These are phyloP conservation scores for Saguinus midas DNA, from an alignment of 2,113 vertebrate species.

Conservation along the genomic window DNA sequence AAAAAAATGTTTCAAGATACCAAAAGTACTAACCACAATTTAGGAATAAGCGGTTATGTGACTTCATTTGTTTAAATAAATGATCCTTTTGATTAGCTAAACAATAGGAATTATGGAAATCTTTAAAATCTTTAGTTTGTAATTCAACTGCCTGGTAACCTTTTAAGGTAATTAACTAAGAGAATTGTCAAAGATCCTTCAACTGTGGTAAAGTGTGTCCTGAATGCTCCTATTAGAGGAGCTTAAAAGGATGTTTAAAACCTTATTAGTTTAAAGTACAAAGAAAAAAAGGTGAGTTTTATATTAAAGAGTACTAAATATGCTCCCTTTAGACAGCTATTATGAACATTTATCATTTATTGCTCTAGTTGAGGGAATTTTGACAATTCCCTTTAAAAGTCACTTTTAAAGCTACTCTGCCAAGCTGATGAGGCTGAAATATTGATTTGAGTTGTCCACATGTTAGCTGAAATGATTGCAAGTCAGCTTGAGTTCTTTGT, in stretches of 20 bases:
- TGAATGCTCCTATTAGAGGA: conserved; percentile 41
- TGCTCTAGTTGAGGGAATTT: background rate
- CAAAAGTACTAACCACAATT: conserved; percentile 21
- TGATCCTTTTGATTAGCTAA: conserved; percentile 40
- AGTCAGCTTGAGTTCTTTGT: background rate
- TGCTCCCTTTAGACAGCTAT: conserved; percentile 26
- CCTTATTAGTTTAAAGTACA: conserved; percentile 51
- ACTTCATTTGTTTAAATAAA: conserved; percentile 51
- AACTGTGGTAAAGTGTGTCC: conserved; percentile 49
- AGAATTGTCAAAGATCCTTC: conserved; percentile 54
- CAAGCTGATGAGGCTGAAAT: background rate
- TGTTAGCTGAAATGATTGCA: background rate
- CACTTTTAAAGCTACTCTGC: conserved; percentile 47
- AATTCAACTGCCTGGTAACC: conserved; percentile 40
- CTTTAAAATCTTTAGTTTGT: conserved; percentile 51
- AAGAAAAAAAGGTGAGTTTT: conserved; percentile 46
- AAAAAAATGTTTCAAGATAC: conserved; percentile 46
- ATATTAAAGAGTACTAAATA: conserved; percentile 15
- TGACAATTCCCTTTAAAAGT: conserved; percentile 57
- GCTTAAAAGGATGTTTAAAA: conserved; percentile 59
- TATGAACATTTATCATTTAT: conserved; percentile 59
- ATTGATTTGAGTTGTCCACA: background rate
- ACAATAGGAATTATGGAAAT: conserved; percentile 31
- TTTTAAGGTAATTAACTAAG: conserved; percentile 67
- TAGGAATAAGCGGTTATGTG: background rate